Evolutionary conservation across 2,888 invertebrate genomes (phyloP).

Genomic region (Lasioglossum malachurum): DNA sequence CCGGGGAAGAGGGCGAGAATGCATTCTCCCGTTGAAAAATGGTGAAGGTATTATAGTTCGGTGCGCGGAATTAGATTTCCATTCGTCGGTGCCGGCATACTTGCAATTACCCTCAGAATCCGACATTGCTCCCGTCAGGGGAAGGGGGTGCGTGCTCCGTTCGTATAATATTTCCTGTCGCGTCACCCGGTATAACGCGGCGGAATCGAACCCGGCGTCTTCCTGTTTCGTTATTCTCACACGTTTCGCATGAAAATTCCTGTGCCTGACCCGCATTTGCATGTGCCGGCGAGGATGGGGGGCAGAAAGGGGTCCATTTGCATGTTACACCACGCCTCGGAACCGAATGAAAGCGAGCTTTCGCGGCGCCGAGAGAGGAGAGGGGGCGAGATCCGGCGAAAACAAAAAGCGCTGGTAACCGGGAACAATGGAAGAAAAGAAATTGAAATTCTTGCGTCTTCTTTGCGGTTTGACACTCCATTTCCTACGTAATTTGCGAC

Average conservation of each 20-base stretch:
- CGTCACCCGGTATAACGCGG: constrained; percentile 24
- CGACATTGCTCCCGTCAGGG: not conserved
- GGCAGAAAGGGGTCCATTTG: constrained; percentile 55
- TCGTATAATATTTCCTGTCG: constrained; percentile 1
- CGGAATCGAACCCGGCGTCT: constrained; percentile 52
- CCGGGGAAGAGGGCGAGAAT: too few species aligned
- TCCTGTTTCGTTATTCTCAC: constrained; percentile 63
- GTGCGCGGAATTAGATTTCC: not conserved
- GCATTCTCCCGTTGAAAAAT: not conserved
- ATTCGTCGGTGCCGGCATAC: not conserved
- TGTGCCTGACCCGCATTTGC: constrained; percentile 51
- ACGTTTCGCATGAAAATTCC: constrained; percentile 62
- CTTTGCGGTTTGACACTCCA: constrained; percentile 15
- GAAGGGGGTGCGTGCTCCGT: not conserved
- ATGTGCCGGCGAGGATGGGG: constrained; percentile 40
- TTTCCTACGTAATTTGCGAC: constrained; percentile 34
- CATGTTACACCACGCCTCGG: constrained; percentile 56
- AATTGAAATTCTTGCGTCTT: constrained; percentile 23
- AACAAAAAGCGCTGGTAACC: constrained; percentile 10
- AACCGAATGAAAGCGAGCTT: constrained; percentile 51
- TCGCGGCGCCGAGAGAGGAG: not conserved
- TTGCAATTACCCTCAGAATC: not conserved
- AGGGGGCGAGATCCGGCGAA: not conserved
- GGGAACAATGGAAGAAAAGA: not conserved
- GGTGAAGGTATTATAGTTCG: too few species aligned